Evolutionary conservation across 2,888 invertebrate species (phyloP), one percentile per base, ranked within the genome.

Genomic region (Arge pagana): DNA sequence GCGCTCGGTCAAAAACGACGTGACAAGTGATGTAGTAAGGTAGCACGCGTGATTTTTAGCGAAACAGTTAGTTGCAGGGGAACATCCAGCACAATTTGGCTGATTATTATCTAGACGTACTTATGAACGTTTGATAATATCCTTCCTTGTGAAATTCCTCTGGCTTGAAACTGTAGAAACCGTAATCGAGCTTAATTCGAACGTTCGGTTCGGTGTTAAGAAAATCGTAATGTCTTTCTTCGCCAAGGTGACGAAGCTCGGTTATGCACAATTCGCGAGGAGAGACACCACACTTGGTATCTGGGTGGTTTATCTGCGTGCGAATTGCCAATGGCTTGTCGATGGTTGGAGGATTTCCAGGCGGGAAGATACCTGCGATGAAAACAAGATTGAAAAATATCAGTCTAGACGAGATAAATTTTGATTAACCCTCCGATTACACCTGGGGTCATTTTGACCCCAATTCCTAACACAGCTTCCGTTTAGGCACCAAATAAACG

Each of bases 321-420:
- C 13, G 3, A 13, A 21, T 23, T 11, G 21, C 3, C n/a, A 40
- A 16, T 15, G 40, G 40, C 11, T 40, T 13, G n/a, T 13, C 6
- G 7, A 40, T 15, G 4, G 40, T 40, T 5, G 40, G 40, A 11
- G 13, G 40, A 21, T 3, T 3, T 15, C 11, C 15, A 4, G n/a
- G 5, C 3, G 40, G 40, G 2, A 40, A 15, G 3, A 40, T 40
- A 11, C 40, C 40, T 40, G 40, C 4, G n/a, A 24, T 40, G n/a
- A n/a, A n/a, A n/a, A n/a, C n/a, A n/a, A n/a, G n/a, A n/a, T n/a
- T n/a, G n/a, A n/a, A n/a, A n/a, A n/a, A n/a, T n/a, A n/a, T n/a
- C n/a, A n/a, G n/a, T n/a, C n/a, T n/a, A n/a, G n/a, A n/a, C n/a
- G n/a, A n/a, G n/a, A n/a, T n/a, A n/a, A n/a, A n/a, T n/a, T n/a